Evolutionary conservation across 2,797 vertebrate genomes (phyloP).

Genomic region (Spheniscus humboldti): DNA sequence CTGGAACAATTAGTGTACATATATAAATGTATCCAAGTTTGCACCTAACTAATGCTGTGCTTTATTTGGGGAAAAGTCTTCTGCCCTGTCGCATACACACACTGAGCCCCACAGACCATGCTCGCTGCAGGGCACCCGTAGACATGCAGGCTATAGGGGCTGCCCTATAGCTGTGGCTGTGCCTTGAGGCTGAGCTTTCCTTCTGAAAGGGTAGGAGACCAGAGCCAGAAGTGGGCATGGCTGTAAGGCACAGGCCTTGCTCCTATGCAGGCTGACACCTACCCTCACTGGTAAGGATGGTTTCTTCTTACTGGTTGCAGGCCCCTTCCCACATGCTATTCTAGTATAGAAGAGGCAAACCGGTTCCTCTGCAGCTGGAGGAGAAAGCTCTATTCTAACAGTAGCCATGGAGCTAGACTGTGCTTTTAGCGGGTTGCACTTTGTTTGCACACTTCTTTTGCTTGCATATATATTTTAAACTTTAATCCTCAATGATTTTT

Average conservation of each 20-base stretch:
- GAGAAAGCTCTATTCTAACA: background rate
- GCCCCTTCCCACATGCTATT: background rate
- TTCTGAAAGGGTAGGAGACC: background rate
- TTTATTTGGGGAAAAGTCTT: background rate
- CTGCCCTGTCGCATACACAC: background rate
- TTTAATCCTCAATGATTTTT: background rate
- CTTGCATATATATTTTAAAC: background rate
- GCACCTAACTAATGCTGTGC: background rate
- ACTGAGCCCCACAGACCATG: fast-evolving
- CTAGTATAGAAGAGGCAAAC: background rate
- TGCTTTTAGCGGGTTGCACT: background rate
- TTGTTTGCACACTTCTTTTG: background rate
- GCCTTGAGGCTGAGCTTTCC: background rate
- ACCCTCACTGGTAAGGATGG: background rate
- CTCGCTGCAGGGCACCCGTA: fast-evolving
- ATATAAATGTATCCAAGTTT: background rate
- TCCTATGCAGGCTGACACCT: fast-evolving
- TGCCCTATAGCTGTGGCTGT: background rate
- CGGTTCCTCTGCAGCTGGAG: background rate
- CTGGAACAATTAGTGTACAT: background rate
- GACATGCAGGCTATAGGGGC: background rate
- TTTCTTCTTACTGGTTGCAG: background rate
- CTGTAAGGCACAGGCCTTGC: background rate
- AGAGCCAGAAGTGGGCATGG: background rate
- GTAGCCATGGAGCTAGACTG: background rate